phyloP scores from a whole-genome alignment of 1,140 invertebrate genomes.

The Lysiphlebus fabarum region DNA sequence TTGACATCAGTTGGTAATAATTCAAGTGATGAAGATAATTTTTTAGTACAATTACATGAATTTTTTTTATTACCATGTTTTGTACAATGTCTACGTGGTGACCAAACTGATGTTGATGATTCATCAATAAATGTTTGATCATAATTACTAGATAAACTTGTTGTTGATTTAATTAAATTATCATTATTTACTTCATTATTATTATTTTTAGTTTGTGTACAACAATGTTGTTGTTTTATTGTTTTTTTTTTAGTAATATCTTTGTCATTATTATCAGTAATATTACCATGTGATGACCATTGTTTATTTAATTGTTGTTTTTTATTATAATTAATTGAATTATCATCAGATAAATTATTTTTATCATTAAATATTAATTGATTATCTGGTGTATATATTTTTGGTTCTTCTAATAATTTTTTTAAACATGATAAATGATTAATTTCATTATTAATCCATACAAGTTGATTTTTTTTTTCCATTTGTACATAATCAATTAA shows the following conservation, averaged over 20 bases:
- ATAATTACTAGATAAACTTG: slow-evolving; percentile 30
- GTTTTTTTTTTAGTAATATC: neutral
- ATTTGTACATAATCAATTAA: slow-evolving; percentile 50
- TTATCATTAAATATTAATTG: slow-evolving; percentile 18
- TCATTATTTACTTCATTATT: slow-evolving; percentile 3
- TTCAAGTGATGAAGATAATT: neutral
- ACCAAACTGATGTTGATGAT: slow-evolving; percentile 10
- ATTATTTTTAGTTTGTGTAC: slow-evolving; percentile 40
- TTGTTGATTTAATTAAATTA: slow-evolving; percentile 7
- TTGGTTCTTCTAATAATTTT: slow-evolving; percentile 46
- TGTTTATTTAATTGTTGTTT: slow-evolving; percentile 32
- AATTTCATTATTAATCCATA: slow-evolving; percentile 58
- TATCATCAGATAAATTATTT: neutral
- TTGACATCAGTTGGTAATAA: neutral
- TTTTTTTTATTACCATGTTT: slow-evolving; percentile 8
- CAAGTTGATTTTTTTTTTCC: slow-evolving; percentile 55
- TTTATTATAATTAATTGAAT: slow-evolving; percentile 11
- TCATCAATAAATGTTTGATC: slow-evolving; percentile 32
- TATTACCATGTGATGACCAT: slow-evolving; percentile 52
- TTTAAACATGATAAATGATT: slow-evolving; percentile 55
- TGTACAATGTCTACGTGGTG: neutral
- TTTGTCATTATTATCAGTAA: slow-evolving; percentile 34
- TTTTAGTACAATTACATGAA: slow-evolving; percentile 2
- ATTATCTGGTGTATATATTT: slow-evolving; percentile 27
- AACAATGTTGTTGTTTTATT: slow-evolving; percentile 37